Evolutionary conservation across 2,797 vertebrate species (phyloP), one percentile per base, ranked within the genome.

Genomic region (Saxicola maurus): DNA sequence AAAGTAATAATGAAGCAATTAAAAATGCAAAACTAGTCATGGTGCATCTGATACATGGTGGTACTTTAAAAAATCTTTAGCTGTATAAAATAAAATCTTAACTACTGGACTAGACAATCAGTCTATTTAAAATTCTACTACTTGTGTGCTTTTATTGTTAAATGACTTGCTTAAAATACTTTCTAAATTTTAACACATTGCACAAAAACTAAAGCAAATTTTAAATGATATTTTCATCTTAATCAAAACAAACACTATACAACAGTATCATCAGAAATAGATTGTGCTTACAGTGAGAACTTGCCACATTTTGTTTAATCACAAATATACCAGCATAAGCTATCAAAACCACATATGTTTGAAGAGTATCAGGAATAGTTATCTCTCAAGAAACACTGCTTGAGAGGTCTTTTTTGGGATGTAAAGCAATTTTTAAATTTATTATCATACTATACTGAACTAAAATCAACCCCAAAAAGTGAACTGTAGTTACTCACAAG

Each of bases 401-500:
- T 16, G 3, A 72, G 33, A 73, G 4, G 10, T 31, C 23, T 77
- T 60, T 68, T 66, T 30, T 20, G 48, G 75, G 67, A 91, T 8
- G 27, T 21, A 53, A 75, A 80, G 55, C 16, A 40, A 6, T 4
- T 35, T 23, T 85, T 17, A 52, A 2, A 80, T 43, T 78, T 46
- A 49, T 38, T 62, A n/a, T 35, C 10, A 4, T 4, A 37, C 17
- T 62, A 35, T 14, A 73, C 10, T 24, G n/a, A 69, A 78, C 8
- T 20, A 37, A 60, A 91, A 73, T 46, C 77, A 88, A 37, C 49
- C 5, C 11, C 82, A 13, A 19, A 31, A 91, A 73, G 25, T 43
- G 28, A 82, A 75, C 46, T 31, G 25, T 1, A 92, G n/a, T 42
- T 86, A 96, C 96, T 92, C 96, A 99, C 99, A 97, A 99, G 98